Evolutionary conservation across 2,113 vertebrate species (phyloP).

Genomic region (Tragelaphus scriptus): DNA sequence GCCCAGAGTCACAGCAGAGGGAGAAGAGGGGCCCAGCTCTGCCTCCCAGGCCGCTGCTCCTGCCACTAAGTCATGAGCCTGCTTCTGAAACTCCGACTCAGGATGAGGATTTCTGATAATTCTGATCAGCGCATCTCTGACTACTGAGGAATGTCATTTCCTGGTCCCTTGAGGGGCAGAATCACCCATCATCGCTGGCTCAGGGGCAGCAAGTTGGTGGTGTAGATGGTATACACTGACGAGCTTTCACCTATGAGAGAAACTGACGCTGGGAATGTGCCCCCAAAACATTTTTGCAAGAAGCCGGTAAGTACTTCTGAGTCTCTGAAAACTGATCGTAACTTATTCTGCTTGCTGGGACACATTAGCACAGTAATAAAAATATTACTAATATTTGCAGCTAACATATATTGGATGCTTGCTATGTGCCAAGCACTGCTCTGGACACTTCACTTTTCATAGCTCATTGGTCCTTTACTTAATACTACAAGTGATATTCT

Average conservation of each 20-base stretch:
- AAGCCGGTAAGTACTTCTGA: background rate
- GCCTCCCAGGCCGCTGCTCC: background rate
- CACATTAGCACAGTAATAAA: background rate
- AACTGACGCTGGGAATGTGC: background rate
- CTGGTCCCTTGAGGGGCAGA: background rate
- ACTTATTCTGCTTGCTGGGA: background rate
- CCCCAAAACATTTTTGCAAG: background rate
- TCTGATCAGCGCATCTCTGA: background rate
- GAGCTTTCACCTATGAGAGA: background rate
- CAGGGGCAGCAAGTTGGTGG: background rate
- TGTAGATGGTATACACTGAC: background rate
- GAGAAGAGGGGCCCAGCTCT: fast-evolving
- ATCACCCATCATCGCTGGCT: background rate
- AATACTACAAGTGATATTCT: background rate
- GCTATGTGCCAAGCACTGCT: background rate
- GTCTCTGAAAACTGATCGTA: background rate
- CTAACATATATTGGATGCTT: background rate
- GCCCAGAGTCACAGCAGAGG: background rate
- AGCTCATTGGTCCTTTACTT: background rate
- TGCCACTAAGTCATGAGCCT: background rate
- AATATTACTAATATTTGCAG: background rate
- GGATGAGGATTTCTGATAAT: background rate
- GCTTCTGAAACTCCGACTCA: background rate
- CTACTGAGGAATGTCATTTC: background rate
- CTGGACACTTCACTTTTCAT: background rate